phyloP scores from a whole-genome alignment of 2,113 vertebrate species.

The Cranoglanis bouderius region DNA sequence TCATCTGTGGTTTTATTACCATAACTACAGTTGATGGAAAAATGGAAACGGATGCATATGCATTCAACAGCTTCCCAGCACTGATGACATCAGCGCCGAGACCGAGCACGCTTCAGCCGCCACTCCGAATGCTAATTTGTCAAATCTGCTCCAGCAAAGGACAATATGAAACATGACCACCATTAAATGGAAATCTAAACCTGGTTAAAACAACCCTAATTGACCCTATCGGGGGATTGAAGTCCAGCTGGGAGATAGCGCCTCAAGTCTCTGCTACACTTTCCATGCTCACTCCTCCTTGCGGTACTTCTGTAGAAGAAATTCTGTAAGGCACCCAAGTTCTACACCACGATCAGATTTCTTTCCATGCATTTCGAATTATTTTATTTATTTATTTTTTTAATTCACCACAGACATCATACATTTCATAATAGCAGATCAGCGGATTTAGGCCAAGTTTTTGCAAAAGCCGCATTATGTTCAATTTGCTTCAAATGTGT shows the following conservation, averaged over 20 bases:
- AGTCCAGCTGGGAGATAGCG: not conserved
- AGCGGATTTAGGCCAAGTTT: not conserved
- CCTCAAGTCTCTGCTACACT: not conserved
- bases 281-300: not conserved
- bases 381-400: not conserved
- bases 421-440: not conserved
- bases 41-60: slow-evolving; percentile 42
- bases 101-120: not conserved
- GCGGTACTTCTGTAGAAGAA: not conserved
- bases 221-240: not conserved
- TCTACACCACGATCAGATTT: not conserved
- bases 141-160: slow-evolving; percentile 6
- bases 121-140: slow-evolving; percentile 24
- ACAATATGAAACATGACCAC: slow-evolving; percentile 17
- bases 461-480: not conserved
- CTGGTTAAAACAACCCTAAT: not conserved
- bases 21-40: slow-evolving; percentile 31
- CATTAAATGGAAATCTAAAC: slow-evolving; percentile 3
- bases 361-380: slow-evolving; percentile 1
- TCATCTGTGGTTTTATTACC: slow-evolving; percentile 19
- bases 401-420: not conserved
- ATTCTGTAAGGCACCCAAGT: not conserved
- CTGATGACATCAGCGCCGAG: slow-evolving; percentile 30
- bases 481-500: not conserved
- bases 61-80: slow-evolving; percentile 36